These are phyloP conservation scores for Laticauda laticaudata DNA, from an alignment of 2,113 vertebrate genomes.

Conservation along the genomic window DNA sequence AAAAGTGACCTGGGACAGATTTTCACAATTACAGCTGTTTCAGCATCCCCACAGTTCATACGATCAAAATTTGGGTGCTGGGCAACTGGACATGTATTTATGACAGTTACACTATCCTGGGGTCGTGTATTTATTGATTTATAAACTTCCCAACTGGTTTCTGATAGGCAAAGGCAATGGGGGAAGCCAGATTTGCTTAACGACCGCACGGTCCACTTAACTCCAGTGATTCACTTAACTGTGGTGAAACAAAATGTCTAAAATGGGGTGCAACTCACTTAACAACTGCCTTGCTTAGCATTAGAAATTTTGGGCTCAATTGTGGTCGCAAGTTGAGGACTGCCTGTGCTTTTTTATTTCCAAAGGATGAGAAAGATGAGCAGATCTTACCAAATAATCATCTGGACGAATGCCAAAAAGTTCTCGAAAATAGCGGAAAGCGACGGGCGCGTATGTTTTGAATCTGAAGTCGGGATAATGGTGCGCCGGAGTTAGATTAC, in stretches of 20 bases:
- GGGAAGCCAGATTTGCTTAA: not conserved
- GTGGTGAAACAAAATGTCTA: not conserved
- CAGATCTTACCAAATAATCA: conserved; percentile 89
- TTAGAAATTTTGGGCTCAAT: not conserved
- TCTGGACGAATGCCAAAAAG: conserved; percentile 98
- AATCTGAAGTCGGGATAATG: conserved; percentile 98
- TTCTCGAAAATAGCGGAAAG: conserved; percentile 98
- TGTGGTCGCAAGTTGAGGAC: not conserved
- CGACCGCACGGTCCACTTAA: not conserved
- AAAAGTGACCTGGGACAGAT: not conserved
- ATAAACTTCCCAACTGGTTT: not conserved
- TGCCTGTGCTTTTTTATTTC: not conserved
- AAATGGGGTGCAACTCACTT: not conserved
- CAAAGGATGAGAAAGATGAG: not conserved
- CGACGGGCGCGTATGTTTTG: conserved; percentile 96
- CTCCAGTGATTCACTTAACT: not conserved
- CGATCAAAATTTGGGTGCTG: not conserved
- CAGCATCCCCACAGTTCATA: not conserved
- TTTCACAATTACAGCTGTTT: not conserved
- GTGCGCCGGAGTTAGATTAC: conserved; percentile 96
- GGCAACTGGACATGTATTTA: not conserved
- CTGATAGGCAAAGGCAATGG: not conserved
- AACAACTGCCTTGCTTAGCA: not conserved
- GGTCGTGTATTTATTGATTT: not conserved
- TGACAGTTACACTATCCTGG: not conserved